Percentiles rank a stretch among this genome's conserved stretches.
phyloP scores from a whole-genome alignment of 2,113 vertebrate genomes.

The Vombatus ursinus region DNA sequence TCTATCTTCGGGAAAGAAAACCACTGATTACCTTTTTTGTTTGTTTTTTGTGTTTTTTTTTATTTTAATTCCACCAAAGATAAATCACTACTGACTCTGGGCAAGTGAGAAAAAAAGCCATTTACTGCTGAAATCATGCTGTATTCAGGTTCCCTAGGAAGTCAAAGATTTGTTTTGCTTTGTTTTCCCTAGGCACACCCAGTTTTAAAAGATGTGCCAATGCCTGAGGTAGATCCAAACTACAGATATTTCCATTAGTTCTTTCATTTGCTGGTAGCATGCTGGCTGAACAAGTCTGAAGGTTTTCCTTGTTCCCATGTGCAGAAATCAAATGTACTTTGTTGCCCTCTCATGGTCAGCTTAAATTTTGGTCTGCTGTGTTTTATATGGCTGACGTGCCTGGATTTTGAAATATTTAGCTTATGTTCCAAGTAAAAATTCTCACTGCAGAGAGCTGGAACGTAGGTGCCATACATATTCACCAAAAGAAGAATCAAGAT shows the following conservation, averaged over 20 bases:
- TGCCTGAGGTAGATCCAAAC: constrained; percentile 11
- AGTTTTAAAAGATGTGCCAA: constrained; percentile 24
- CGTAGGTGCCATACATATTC: background rate
- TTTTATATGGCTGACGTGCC: background rate
- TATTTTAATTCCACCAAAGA: background rate
- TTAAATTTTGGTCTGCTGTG: background rate
- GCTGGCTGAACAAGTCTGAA: background rate
- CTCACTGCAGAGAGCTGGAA: background rate
- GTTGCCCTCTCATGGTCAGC: constrained; percentile 73
- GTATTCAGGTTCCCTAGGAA: background rate
- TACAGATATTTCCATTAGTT: constrained; percentile 9
- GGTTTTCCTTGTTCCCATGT: background rate
- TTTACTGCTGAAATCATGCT: background rate
- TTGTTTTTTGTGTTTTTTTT: background rate
- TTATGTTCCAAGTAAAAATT: constrained; percentile 22
- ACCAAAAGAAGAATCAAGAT: background rate
- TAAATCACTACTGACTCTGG: background rate
- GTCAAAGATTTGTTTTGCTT: accelerated
- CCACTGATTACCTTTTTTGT: background rate
- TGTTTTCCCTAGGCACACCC: constrained; percentile 27
- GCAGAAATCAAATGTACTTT: constrained; percentile 65
- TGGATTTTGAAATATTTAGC: background rate
- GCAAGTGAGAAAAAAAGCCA: background rate
- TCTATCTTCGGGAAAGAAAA: background rate
- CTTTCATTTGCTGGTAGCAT: background rate